Percentiles rank a stretch among this genome's conserved stretches.
Evolutionary conservation across 1,140 invertebrate species (phyloP).

Genomic region (Lepidurus couesii): DNA sequence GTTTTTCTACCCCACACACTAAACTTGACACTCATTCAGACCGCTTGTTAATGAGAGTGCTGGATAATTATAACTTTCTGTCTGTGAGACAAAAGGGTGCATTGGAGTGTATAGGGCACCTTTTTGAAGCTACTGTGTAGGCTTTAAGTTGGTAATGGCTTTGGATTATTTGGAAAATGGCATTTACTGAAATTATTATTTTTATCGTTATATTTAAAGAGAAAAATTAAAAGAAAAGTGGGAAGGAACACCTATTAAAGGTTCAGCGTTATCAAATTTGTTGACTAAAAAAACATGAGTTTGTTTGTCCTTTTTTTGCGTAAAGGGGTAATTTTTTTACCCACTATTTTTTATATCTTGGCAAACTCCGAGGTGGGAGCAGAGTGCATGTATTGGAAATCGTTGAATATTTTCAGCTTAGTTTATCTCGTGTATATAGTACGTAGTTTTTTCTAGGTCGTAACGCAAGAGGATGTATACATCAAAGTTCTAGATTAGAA

Average conservation of each 20-base stretch:
- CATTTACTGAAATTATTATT: too few species aligned
- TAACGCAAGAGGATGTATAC: neutral
- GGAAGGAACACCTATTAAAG: neutral
- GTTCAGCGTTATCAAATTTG: neutral
- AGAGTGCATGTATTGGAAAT: conserved; percentile 8
- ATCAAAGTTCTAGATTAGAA: neutral
- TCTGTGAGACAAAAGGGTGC: neutral
- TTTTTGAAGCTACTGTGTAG: too few species aligned
- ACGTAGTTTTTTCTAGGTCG: neutral
- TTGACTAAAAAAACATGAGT: neutral
- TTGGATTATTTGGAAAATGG: too few species aligned
- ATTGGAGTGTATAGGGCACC: neutral
- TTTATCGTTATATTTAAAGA: too few species aligned
- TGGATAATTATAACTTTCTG: neutral
- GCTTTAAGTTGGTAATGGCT: too few species aligned
- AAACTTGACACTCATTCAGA: conserved; percentile 7
- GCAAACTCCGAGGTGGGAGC: neutral
- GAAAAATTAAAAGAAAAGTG: neutral
- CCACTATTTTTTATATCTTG: neutral
- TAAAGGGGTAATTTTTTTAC: neutral
- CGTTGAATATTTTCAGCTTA: conserved; percentile 13
- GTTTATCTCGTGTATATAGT: neutral
- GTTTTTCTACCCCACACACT: neutral
- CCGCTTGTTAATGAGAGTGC: conserved; percentile 13
- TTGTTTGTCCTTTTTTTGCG: neutral